These are phyloP conservation scores for Orycteropus afer DNA, from an alignment of 2,113 vertebrate genomes.

Conservation along the genomic window DNA sequence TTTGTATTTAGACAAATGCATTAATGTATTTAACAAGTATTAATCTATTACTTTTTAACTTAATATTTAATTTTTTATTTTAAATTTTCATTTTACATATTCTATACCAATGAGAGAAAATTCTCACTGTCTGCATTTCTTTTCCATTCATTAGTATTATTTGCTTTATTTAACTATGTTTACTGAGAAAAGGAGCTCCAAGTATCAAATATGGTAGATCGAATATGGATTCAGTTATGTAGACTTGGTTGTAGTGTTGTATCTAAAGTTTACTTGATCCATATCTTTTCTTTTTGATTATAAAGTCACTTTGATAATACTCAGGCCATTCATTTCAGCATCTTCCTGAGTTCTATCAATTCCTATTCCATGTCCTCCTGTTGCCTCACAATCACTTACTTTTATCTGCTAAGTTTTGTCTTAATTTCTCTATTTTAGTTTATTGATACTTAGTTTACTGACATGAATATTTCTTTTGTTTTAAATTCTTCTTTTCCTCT, in stretches of 20 bases:
- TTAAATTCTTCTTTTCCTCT: not conserved
- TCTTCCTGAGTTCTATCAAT: not conserved
- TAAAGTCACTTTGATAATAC: not conserved
- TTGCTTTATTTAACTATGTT: not conserved
- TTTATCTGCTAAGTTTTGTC: not conserved
- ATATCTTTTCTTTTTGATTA: not conserved
- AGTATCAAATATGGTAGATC: not conserved
- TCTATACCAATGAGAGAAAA: not conserved
- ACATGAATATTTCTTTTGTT: not conserved
- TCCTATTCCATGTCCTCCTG: not conserved
- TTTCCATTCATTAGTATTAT: not conserved
- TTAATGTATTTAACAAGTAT: not conserved
- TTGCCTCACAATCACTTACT: not conserved
- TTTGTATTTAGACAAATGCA: not conserved
- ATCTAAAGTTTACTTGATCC: not conserved
- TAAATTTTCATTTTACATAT: not conserved
- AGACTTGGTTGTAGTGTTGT: not conserved
- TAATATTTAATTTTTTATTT: not conserved
- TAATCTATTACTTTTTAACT: not conserved
- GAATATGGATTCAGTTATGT: not conserved
- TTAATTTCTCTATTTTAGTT: not conserved
- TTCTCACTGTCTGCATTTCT: not conserved
- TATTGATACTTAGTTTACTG: not conserved
- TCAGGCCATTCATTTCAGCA: not conserved
- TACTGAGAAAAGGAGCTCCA: not conserved